Percentiles rank a stretch among this genome's conserved stretches.
Conservation (phyloP, 2,797 vertebrate species). For the Micropoecilia bifurca region DNA sequence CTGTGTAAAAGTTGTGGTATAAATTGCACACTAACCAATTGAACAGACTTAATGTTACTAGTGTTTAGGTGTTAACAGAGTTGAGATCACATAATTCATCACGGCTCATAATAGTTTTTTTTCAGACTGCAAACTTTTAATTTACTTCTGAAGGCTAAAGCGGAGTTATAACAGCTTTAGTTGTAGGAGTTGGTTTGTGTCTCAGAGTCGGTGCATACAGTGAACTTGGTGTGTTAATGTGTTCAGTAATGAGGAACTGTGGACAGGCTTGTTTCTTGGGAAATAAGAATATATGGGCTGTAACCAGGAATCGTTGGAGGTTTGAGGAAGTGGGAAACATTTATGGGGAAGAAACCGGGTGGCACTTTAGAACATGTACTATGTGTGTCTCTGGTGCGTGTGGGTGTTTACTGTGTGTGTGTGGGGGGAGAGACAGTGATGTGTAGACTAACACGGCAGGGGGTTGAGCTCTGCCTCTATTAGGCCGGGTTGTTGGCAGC, state of each 20-base stretch:
- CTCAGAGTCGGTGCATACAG: background rate
- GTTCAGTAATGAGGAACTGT: conserved; percentile 57
- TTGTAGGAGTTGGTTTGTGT: conserved; percentile 9
- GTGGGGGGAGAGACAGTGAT: conserved; percentile 15
- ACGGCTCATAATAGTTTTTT: background rate
- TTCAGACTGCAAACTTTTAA: background rate
- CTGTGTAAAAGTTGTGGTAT: background rate
- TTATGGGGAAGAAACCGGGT: conserved; percentile 54
- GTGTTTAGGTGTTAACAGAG: background rate
- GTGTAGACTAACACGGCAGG: conserved; percentile 55
- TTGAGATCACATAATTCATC: background rate
- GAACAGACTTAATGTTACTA: background rate
- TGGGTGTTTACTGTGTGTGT: conserved; percentile 8
- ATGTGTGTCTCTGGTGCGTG: conserved; percentile 5
- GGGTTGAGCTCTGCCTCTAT: conserved; percentile 53
- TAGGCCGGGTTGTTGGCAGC: conserved; percentile 58
- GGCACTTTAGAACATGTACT: conserved; percentile 24
- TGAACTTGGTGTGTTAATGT: conserved; percentile 27
- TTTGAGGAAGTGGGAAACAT: conserved; percentile 72
- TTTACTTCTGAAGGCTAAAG: background rate
- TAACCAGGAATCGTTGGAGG: conserved; percentile 51
- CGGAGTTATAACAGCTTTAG: background rate
- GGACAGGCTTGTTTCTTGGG: conserved; percentile 45
- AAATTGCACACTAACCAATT: background rate
- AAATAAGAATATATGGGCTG: conserved; percentile 41